Evolutionary conservation across 2,113 vertebrate species (phyloP).

Genomic region (Theropithecus gelada): DNA sequence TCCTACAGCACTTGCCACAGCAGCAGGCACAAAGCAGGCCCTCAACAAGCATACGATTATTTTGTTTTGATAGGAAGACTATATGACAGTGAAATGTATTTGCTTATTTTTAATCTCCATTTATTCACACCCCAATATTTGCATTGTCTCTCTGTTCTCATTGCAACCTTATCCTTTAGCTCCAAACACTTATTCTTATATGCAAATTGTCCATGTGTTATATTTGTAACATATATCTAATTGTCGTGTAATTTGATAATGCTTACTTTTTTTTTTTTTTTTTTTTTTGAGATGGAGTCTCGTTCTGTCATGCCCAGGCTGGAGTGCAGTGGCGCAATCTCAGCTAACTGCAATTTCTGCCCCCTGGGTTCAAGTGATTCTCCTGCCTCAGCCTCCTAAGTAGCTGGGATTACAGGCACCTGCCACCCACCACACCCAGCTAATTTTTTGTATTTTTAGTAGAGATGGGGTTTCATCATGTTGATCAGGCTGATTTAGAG

Average conservation of each 20-base stretch:
- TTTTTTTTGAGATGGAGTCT: too few relatives aligned
- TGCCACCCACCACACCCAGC: too few relatives aligned
- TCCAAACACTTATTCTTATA: neutral
- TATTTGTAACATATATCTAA: neutral
- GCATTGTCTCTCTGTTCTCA: neutral
- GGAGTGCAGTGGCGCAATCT: too few relatives aligned
- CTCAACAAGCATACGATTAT: neutral
- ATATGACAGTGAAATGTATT: neutral
- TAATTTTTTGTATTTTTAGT: too few relatives aligned
- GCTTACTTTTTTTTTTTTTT: neutral
- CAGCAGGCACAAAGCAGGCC: neutral
- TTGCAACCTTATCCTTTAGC: neutral
- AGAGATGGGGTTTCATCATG: too few relatives aligned
- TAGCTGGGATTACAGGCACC: too few relatives aligned
- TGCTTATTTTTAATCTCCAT: neutral
- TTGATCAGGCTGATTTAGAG: too few relatives aligned
- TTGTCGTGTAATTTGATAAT: neutral
- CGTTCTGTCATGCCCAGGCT: too few relatives aligned
- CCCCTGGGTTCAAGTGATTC: too few relatives aligned
- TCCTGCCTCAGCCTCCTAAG: too few relatives aligned
- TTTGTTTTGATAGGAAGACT: neutral
- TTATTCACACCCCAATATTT: neutral
- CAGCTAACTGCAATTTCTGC: too few relatives aligned
- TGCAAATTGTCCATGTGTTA: neutral
- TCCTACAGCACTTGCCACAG: neutral